Conservation (phyloP, 2,888 invertebrate species). For the Phaonia tiefii region DNA sequence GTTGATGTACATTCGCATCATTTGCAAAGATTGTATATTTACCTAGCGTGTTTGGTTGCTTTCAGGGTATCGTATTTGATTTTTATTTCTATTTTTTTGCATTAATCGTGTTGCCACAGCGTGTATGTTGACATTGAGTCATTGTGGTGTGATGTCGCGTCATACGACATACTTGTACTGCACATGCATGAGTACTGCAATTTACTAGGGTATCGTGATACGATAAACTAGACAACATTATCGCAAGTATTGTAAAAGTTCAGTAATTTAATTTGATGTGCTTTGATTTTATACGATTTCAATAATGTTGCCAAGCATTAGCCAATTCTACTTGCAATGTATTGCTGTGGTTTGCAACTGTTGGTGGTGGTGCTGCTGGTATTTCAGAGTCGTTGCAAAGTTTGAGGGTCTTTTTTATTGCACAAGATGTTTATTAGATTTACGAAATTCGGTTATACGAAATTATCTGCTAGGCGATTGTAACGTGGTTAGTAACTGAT, state of each 20-base stretch:
- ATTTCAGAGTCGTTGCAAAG: conserved; percentile 16
- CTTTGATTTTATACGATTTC: conserved; percentile 34
- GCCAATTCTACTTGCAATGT: conserved; percentile 24
- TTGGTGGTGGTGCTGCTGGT: not conserved
- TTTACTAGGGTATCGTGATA: not conserved
- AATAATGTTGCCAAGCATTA: conserved; percentile 10
- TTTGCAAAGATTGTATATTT: too few species aligned
- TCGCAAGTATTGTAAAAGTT: conserved; percentile 1
- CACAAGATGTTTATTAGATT: conserved; percentile 25
- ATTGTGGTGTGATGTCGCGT: conserved; percentile 8
- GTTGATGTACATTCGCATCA: not conserved
- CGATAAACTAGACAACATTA: not conserved
- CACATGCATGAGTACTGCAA: not conserved
- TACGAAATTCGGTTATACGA: too few species aligned
- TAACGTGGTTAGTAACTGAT: too few species aligned
- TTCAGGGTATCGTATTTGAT: not conserved
- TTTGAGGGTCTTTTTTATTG: conserved; percentile 27
- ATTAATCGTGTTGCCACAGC: conserved; percentile 31
- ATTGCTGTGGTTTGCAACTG: conserved; percentile 5
- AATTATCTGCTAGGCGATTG: too few species aligned
- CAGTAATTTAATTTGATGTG: conserved; percentile 28
- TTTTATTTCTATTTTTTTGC: conserved; percentile 3
- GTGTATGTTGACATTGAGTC: conserved; percentile 40
- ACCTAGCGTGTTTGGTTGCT: not conserved
- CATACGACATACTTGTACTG: not conserved